Conservation (phyloP, 2,113 vertebrate species). For the Riparia riparia region DNA sequence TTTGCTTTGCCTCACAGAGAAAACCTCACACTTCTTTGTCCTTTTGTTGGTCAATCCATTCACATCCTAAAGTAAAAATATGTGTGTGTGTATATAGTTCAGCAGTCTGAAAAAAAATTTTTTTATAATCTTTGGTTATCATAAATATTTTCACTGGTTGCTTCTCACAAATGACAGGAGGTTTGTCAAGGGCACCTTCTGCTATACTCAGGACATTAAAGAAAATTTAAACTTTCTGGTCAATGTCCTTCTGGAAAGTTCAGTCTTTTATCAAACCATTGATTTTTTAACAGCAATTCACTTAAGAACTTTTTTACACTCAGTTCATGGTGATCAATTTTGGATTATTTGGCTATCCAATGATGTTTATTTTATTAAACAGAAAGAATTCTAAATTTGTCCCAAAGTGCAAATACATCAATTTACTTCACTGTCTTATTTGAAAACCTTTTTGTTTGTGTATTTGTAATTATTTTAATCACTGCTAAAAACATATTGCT, state of each 20-base stretch:
- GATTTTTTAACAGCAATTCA: not conserved
- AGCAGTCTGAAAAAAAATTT: not conserved
- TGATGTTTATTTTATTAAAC: not conserved
- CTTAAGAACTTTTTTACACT: accelerated
- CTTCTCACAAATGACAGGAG: accelerated
- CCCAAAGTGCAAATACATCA: not conserved
- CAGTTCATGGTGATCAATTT: not conserved
- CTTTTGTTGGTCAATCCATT: not conserved
- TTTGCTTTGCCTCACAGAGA: not conserved
- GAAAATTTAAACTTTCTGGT: not conserved
- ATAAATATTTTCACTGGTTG: not conserved
- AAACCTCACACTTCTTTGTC: not conserved
- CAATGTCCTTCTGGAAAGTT: not conserved
- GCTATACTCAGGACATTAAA: not conserved
- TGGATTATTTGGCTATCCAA: not conserved
- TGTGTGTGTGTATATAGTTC: accelerated
- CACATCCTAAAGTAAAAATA: not conserved
- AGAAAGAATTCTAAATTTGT: not conserved
- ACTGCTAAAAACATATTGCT: not conserved
- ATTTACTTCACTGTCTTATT: not conserved
- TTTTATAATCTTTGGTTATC: not conserved
- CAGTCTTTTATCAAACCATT: not conserved
- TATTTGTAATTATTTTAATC: not conserved
- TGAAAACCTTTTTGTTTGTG: not conserved
- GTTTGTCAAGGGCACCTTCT: not conserved